Conservation (phyloP, 1,140 invertebrate species). For the Drosophila santomea region DNA sequence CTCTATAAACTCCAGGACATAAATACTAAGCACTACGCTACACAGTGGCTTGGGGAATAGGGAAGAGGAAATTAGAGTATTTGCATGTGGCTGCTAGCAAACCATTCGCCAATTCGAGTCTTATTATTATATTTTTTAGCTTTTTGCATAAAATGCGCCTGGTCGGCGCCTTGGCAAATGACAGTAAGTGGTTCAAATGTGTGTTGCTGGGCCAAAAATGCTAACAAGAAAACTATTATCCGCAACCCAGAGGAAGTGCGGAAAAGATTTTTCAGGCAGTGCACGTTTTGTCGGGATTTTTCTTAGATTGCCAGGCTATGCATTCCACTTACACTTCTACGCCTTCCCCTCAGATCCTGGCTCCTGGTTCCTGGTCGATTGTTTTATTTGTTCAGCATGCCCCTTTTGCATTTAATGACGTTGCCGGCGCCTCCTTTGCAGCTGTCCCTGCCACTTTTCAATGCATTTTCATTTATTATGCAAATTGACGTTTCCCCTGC, state of each 20-base stretch:
- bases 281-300: conserved; percentile 24
- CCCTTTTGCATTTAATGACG: conserved; percentile 49
- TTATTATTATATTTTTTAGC: conserved; percentile 24
- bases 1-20: no score
- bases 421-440: conserved; percentile 46
- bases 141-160: conserved; percentile 40
- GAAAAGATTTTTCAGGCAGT: conserved; percentile 47
- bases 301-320: conserved; percentile 2
- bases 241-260: conserved; percentile 26
- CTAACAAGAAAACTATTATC: conserved; percentile 47
- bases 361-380: conserved; percentile 35
- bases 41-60: no score
- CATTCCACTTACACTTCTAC: background rate
- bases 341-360: background rate
- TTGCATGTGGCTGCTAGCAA: background rate
- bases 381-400: conserved; percentile 46
- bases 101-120: background rate
- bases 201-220: conserved; percentile 42
- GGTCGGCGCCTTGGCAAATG: conserved; percentile 49
- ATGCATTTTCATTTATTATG: conserved; percentile 83
- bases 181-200: conserved; percentile 56
- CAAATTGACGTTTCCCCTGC: conserved; percentile 74
- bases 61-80: background rate
- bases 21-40: no score
- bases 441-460: conserved; percentile 77